A percentile compares a stretch with the other conserved stretches of the same genome.
Conservation (phyloP, 2,113 vertebrate species). For the Labrus mixtus region DNA sequence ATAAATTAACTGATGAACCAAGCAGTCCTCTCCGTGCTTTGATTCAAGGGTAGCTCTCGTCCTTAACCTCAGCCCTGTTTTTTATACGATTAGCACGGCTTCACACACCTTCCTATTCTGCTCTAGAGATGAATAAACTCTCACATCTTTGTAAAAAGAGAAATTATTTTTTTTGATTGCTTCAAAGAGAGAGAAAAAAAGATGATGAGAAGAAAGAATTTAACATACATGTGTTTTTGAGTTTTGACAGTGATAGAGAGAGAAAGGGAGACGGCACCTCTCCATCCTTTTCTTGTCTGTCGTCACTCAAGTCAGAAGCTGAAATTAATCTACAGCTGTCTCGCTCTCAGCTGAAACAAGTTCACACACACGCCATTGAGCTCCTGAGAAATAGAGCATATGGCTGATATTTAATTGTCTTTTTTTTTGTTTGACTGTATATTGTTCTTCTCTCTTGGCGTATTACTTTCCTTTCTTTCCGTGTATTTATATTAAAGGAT, state of each 20-base stretch:
- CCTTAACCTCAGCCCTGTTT: conserved; percentile 48
- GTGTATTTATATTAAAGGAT: too few relatives aligned
- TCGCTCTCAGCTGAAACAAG: conserved; percentile 48
- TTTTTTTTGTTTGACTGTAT: too few relatives aligned
- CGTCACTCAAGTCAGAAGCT: conserved; percentile 68
- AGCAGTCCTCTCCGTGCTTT: conserved; percentile 5
- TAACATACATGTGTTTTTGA: background rate
- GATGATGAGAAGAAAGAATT: background rate
- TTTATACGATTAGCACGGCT: conserved; percentile 33
- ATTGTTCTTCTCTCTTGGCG: too few relatives aligned
- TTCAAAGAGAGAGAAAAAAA: background rate
- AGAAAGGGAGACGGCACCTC: conserved; percentile 32
- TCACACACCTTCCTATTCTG: conserved; percentile 4
- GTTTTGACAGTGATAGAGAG: conserved; percentile 2
- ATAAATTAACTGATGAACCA: conserved; percentile 13
- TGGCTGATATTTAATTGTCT: conserved; percentile 37
- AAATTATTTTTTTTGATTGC: conserved; percentile 5
- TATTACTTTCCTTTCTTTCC: too few relatives aligned
- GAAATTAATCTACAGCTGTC: conserved; percentile 80
- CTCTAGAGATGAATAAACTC: conserved; percentile 32
- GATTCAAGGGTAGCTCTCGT: conserved; percentile 36
- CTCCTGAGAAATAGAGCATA: conserved; percentile 61
- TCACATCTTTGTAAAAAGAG: conserved; percentile 25
- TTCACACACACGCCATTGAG: conserved; percentile 26
- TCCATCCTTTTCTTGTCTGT: conserved; percentile 72